Evolutionary conservation across 2,888 invertebrate genomes (phyloP).

Genomic region (Himalopsyche kuldschensis): DNA sequence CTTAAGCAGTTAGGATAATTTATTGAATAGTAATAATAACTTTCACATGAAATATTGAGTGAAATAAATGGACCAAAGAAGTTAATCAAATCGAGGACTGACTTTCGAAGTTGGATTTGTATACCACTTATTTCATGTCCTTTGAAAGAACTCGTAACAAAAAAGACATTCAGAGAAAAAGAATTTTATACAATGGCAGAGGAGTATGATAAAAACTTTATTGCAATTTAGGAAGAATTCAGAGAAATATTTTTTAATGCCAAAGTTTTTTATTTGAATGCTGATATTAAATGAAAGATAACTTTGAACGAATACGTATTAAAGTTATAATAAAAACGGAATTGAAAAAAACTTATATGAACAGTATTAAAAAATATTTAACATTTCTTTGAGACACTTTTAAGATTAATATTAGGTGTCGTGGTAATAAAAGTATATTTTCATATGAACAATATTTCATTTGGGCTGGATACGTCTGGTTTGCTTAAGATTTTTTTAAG

Average conservation of each 20-base stretch:
- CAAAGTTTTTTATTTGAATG: background rate
- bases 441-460: too few relatives aligned
- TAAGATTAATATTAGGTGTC: too few relatives aligned
- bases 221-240: background rate
- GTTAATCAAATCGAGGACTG: background rate
- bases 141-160: background rate
- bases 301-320: background rate
- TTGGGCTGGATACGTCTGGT: too few relatives aligned
- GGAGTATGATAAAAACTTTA: background rate
- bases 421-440: too few relatives aligned
- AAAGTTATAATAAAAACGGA: background rate
- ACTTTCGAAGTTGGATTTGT: background rate
- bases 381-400: too few relatives aligned
- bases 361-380: too few relatives aligned
- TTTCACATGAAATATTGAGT: constrained; percentile 1
- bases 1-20: background rate
- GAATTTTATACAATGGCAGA: background rate
- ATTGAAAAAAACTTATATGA: background rate
- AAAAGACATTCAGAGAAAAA: background rate
- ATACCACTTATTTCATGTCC: background rate
- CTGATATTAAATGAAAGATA: background rate
- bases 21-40: background rate
- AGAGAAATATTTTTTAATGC: background rate
- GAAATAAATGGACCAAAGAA: background rate
- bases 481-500: too few relatives aligned